Base-by-base conservation (phyloP, 2,888 invertebrate species). In the Sepioteuthis lessoniana region DNA sequence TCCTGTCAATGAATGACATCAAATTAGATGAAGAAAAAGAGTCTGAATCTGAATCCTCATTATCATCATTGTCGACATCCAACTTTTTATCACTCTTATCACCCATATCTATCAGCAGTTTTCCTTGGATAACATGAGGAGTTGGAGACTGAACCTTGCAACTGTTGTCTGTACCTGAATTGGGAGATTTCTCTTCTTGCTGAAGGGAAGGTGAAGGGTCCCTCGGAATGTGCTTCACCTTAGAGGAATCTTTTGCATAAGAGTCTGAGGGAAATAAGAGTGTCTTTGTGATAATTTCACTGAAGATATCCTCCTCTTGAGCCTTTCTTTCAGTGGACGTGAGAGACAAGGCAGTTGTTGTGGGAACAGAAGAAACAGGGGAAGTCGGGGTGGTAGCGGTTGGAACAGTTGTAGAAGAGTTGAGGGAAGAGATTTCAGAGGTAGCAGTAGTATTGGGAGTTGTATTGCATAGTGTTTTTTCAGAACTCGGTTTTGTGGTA, bases 81-180 rank as follows among this genome's bases (percentile, higher is more conserved):
- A n/a, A 35, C n/a, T 76, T 76, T 76, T 76, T n/a, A 10, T 76
- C 35, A 16, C n/a, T 19, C 13, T 35, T 76, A n/a, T 76, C 35
- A 76, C 76, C 76, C 76, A 76, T 76, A 35, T 76, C 76, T 35
- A 76, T 76, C n/a, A 76, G 76, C 76, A 76, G 76, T 76, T 76
- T 76, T n/a, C 76, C 76, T n/a, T n/a, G n/a, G 35, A 16, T n/a
- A 76, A 25, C n/a, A n/a, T n/a, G n/a, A 35, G 76, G 76, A n/a
- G 16, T n/a, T 76, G 76, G 76, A 13, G 76, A 76, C n/a, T 1
- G n/a, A n/a, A n/a, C n/a, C 16, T 76, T n/a, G 19, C n/a, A 35
- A 76, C n/a, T 76, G 76, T 35, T 76, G n/a, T n/a, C 3, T 16
- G n/a, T 76, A 76, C 76, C n/a, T 35, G 35, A 76, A 76, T 76